phyloP scores from a whole-genome alignment of 2,888 invertebrate genomes.

The Noctua janthe region DNA sequence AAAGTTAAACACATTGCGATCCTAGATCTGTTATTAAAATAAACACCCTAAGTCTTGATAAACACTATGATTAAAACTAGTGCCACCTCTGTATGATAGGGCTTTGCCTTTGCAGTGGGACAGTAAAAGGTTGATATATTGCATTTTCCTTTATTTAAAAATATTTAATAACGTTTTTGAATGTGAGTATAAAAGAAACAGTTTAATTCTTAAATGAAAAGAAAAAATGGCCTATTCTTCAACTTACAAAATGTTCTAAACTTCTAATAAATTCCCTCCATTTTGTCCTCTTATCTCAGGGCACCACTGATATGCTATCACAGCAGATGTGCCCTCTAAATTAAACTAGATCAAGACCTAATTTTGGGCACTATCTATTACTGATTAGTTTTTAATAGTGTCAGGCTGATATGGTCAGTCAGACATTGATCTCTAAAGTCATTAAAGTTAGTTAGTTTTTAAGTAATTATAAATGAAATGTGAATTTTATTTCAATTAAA shows the following conservation, averaged over 20 bases:
- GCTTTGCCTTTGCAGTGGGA: neutral
- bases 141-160: neutral
- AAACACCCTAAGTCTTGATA: neutral
- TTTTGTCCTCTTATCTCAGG: constrained; percentile 31
- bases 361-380: constrained; percentile 19
- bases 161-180: neutral
- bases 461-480: neutral
- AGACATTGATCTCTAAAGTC: neutral
- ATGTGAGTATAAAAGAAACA: no score
- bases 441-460: neutral
- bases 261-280: neutral
- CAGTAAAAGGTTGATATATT: neutral
- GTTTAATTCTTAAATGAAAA: neutral
- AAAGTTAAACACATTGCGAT: no score
- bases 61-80: neutral
- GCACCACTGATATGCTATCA: constrained; percentile 23
- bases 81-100: neutral
- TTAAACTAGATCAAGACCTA: constrained; percentile 37
- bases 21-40: neutral
- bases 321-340: constrained; percentile 7
- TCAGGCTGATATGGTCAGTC: constrained; percentile 10
- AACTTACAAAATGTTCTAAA: neutral
- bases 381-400: constrained; percentile 16
- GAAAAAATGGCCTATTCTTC: neutral
- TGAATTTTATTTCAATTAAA: neutral